Conservation (phyloP, 2,888 invertebrate species). For the Quadriops clusia region DNA sequence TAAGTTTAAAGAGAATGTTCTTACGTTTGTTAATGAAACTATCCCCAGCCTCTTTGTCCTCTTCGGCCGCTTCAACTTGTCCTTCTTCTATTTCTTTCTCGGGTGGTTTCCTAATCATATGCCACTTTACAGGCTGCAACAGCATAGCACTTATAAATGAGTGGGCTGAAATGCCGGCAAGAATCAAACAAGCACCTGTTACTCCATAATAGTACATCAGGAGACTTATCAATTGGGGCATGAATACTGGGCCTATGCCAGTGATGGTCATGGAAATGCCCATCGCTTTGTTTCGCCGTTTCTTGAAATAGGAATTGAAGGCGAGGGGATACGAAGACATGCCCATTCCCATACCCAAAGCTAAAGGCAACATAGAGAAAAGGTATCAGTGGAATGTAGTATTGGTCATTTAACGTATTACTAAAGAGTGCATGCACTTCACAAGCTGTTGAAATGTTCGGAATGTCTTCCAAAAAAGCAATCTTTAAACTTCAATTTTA, state of each 20-base stretch:
- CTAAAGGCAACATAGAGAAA: constrained; percentile 44
- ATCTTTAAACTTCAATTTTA: no score
- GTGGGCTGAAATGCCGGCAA: constrained; percentile 50
- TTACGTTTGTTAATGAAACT: no score
- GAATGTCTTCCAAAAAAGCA: no score
- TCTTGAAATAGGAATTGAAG: constrained; percentile 52
- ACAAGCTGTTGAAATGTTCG: no score
- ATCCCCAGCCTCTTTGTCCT: no score
- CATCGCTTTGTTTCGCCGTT: constrained; percentile 48
- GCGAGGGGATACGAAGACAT: constrained; percentile 52
- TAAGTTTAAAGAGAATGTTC: no score
- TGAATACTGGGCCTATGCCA: constrained; percentile 50
- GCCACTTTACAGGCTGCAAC: constrained; percentile 57
- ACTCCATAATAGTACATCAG: constrained; percentile 45
- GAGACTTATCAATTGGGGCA: constrained; percentile 48
- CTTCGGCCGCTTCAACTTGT: constrained; percentile 7
- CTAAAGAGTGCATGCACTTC: no score
- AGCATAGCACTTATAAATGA: constrained; percentile 46
- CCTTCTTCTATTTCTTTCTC: constrained; percentile 11
- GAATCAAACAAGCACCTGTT: constrained; percentile 48
- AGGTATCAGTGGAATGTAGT: no score
- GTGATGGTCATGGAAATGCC: constrained; percentile 52
- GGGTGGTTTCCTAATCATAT: constrained; percentile 34
- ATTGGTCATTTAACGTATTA: no score
- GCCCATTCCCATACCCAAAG: constrained; percentile 47